phyloP scores from a whole-genome alignment of 2,797 vertebrate species.

The Coendou prehensilis region DNA sequence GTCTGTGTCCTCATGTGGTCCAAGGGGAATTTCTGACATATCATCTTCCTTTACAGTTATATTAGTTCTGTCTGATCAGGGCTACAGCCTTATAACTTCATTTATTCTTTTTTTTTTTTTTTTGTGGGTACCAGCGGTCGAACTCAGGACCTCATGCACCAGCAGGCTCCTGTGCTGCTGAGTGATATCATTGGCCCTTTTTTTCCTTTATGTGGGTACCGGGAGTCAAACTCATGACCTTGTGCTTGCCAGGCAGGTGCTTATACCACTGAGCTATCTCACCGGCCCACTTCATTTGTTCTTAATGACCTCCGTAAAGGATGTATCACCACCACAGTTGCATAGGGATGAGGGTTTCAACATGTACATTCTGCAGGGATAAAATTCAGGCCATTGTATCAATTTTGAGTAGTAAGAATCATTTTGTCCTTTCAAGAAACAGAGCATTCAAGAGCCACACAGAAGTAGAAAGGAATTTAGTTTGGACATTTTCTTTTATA shows the following conservation, averaged over 20 bases:
- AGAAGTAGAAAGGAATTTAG: neutral
- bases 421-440: neutral
- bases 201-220: too few relatives aligned
- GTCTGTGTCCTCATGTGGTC: neutral
- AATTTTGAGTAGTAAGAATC: neutral
- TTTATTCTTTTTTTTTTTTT: neutral
- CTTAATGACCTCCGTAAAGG: neutral
- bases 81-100: neutral
- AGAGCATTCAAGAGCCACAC: neutral
- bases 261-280: too few relatives aligned
- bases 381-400: neutral
- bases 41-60: neutral
- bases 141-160: too few relatives aligned
- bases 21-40: neutral
- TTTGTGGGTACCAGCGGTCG: too few relatives aligned
- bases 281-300: neutral
- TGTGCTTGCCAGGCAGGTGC: too few relatives aligned
- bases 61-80: neutral
- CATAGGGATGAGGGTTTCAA: neutral
- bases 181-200: too few relatives aligned
- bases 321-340: neutral
- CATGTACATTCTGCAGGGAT: neutral
- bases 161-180: too few relatives aligned
- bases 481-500: constrained; percentile 21
- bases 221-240: too few relatives aligned